These are phyloP conservation scores for Tinamus guttatus DNA, from an alignment of 2,113 vertebrate genomes.

Conservation along the genomic window DNA sequence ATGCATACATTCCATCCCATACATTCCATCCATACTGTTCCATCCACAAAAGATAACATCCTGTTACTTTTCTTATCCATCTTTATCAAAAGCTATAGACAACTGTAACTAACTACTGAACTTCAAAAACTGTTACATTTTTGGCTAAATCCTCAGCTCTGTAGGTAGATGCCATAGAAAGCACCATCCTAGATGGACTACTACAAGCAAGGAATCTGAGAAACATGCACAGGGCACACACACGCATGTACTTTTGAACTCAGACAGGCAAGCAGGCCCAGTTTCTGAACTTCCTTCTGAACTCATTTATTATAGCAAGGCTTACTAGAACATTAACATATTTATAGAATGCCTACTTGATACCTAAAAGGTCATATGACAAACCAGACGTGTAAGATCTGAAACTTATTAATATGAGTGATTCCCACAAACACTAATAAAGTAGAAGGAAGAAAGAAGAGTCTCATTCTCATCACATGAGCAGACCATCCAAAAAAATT, in stretches of 20 bases:
- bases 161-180: background rate
- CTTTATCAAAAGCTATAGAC: background rate
- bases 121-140: background rate
- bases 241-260: fast-evolving
- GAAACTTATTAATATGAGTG: too few species aligned
- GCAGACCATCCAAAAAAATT: background rate
- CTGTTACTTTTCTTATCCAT: background rate
- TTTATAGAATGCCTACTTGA: background rate
- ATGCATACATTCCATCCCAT: background rate
- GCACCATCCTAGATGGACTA: background rate
- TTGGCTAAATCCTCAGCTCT: background rate
- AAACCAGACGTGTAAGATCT: background rate
- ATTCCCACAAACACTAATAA: background rate
- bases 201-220: background rate
- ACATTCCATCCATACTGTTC: too few species aligned
- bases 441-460: background rate
- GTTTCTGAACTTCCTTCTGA: background rate
- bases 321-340: background rate
- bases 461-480: background rate
- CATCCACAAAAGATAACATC: background rate
- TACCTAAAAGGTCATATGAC: background rate
- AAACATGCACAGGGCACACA: background rate
- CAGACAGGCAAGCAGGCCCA: background rate
- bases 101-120: background rate
- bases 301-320: background rate